Evolutionary conservation across 2,888 invertebrate genomes (phyloP), one percentile per base, ranked within the genome.

Genomic region (Phengaris alcon): DNA sequence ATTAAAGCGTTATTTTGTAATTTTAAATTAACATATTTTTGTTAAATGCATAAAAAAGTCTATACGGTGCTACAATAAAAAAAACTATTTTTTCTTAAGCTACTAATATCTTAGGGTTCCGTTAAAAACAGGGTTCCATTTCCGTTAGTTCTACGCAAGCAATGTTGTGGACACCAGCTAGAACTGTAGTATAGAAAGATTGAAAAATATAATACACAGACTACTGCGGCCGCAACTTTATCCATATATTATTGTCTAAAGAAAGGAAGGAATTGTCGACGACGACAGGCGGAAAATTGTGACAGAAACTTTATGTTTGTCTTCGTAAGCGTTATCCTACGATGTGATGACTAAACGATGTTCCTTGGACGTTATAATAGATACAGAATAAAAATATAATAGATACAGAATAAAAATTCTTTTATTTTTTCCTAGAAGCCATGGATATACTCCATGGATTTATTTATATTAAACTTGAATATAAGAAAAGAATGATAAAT

Each of bases 281-380:
- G 80, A 82, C 79, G 81, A 82, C 80, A 80, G 79, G 77, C 69
- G 79, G 81, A 77, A 81, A 81, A 82, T 80, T 77, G 80, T 78
- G 78, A 78, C 77, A 77, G 74, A 78, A 78, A 77, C 74, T 80
- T 78, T 79, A 77, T 77, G 54, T 77, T 64, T 75, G 77, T 78
- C 77, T 75, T 77, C 75, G 54, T 74, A 74, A 74, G 76, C 75
- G 78, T 76, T 79, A 77, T 22, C 77, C 46, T 76, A 68, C 55
- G n/a, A 54, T 51, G 57, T 72, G 68, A 54, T 55, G 75, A 69
- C n/a, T n/a, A 55, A 55, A 52, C 52, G 15, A 55, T 74, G 75
- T 74, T 51, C 52, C 35, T 59, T 68, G 54, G 35, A 64, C 3
- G 51, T 51, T 51, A n/a, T n/a, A 59, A 52, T 52, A 74, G 22